These are phyloP conservation scores for Misgurnus mizolepis DNA, from an alignment of 2,113 vertebrate genomes.

Conservation along the genomic window DNA sequence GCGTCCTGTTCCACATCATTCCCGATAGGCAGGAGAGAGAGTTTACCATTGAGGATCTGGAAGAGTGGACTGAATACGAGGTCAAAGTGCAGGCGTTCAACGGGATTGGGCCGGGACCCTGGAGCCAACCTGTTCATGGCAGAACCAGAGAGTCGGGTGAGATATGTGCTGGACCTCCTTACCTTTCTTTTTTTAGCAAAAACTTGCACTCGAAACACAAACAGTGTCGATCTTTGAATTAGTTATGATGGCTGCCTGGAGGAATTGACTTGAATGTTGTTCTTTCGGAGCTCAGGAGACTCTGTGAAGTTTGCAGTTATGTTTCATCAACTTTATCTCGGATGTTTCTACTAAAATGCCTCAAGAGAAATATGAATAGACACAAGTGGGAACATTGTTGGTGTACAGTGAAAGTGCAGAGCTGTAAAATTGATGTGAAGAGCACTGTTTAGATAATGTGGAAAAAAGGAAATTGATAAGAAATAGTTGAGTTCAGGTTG, in stretches of 20 bases:
- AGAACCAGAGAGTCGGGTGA: constrained; percentile 84
- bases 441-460: background rate
- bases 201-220: background rate
- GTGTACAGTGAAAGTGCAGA: background rate
- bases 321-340: background rate
- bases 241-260: constrained; percentile 9
- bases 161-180: constrained; percentile 6
- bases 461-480: background rate
- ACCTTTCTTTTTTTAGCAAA: background rate
- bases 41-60: constrained; percentile 94
- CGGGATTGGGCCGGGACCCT: constrained; percentile 88
- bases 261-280: constrained; percentile 2
- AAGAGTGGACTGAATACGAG: constrained; percentile 94
- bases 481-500: background rate
- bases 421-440: background rate
- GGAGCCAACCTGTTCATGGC: constrained; percentile 82
- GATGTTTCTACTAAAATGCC: background rate
- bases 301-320: constrained; percentile 7
- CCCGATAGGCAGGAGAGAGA: constrained; percentile 89
- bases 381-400: background rate
- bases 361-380: constrained; percentile 13
- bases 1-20: constrained; percentile 79
- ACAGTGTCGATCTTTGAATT: constrained; percentile 11
- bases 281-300: background rate
- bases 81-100: constrained; percentile 94